A percentile compares a stretch with the other conserved stretches of the same genome.
phyloP scores from a whole-genome alignment of 2,113 vertebrate species.

The Porphyrio hochstetteri region DNA sequence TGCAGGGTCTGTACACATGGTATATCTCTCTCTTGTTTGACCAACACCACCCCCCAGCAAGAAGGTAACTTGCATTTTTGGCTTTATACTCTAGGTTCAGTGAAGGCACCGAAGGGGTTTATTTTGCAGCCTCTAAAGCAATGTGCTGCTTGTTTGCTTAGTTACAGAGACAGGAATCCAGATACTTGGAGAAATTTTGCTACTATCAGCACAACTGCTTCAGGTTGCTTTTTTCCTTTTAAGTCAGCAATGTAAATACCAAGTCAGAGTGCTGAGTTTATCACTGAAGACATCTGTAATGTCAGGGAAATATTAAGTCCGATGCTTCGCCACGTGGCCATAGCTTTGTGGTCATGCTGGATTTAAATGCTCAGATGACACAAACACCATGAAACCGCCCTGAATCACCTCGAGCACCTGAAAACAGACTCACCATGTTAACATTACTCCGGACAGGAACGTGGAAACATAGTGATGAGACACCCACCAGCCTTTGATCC shows the following conservation, averaged over 20 bases:
- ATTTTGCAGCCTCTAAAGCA: background rate
- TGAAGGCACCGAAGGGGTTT: background rate
- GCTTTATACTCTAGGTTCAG: background rate
- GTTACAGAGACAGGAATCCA: background rate
- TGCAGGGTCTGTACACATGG: rapidly evolving
- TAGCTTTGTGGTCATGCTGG: background rate
- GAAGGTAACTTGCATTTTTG: background rate
- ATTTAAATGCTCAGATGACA: background rate
- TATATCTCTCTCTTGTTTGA: rapidly evolving
- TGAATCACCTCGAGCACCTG: background rate
- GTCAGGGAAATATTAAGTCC: background rate
- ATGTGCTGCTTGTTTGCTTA: background rate
- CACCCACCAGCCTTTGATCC: conserved; percentile 99
- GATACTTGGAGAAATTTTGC: background rate
- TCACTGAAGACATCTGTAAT: background rate
- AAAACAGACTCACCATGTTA: conserved; percentile 88
- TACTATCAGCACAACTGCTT: background rate
- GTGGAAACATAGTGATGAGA: conserved; percentile 97
- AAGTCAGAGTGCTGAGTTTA: background rate
- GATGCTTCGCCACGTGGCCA: background rate
- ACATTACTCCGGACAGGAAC: conserved; percentile 95
- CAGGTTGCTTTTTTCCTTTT: background rate
- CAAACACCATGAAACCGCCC: background rate
- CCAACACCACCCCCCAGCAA: background rate
- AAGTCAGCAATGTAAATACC: background rate